A percentile compares a stretch with the other conserved stretches of the same genome.
Conservation (phyloP, 2,888 invertebrate species). For the Trachelus troglodyta region DNA sequence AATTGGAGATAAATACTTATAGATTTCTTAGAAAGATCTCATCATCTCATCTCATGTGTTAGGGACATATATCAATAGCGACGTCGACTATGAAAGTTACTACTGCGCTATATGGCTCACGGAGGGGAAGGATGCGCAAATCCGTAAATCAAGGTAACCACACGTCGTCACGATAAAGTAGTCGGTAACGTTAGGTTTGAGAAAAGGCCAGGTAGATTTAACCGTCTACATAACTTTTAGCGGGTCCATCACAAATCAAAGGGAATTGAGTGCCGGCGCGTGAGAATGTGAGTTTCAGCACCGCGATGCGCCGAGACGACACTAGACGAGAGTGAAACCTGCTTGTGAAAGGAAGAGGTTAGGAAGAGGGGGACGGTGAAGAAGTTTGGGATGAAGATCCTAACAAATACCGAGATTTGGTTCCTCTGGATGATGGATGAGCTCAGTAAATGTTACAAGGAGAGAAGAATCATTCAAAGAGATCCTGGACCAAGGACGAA, state of each 20-base stretch:
- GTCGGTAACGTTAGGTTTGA: no score
- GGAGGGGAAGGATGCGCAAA: no score
- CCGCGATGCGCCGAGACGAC: neutral
- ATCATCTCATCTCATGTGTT: no score
- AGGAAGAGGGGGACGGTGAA: constrained; percentile 18
- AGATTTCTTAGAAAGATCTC: no score
- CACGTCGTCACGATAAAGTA: constrained; percentile 4
- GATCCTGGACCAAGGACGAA: no score
- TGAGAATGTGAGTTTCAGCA: constrained; percentile 28
- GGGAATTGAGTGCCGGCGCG: constrained; percentile 32
- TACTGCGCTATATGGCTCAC: no score
- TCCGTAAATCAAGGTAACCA: neutral
- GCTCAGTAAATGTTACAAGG: neutral
- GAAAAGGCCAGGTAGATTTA: constrained; percentile 13
- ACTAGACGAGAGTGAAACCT: constrained; percentile 6
- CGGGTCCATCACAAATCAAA: constrained; percentile 32
- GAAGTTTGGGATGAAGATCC: constrained; percentile 33
- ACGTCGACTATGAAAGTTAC: no score
- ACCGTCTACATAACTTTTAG: constrained; percentile 20
- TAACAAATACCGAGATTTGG: constrained; percentile 50
- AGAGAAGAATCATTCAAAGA: neutral
- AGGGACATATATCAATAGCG: no score
- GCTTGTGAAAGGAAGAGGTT: constrained; percentile 11
- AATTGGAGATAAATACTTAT: no score
- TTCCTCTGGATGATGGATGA: constrained; percentile 53